phyloP scores from a whole-genome alignment of 2,797 vertebrate genomes.

The Chelon labrosus region DNA sequence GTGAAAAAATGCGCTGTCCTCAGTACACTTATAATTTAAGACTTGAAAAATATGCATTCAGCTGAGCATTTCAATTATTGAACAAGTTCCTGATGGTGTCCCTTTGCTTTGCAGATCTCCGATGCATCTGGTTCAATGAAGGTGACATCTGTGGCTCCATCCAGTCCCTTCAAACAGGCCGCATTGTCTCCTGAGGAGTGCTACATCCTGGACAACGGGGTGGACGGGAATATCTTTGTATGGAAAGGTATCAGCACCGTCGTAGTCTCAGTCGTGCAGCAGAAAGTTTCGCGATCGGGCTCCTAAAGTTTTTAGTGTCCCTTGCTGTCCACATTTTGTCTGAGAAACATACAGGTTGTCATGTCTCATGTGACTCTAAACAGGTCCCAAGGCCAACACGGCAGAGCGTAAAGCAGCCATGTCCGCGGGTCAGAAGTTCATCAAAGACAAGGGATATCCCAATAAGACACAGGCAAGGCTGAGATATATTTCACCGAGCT shows the following conservation, averaged over 20 bases:
- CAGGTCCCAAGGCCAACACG: slow-evolving; percentile 82
- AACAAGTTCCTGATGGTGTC: neutral
- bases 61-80: neutral
- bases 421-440: slow-evolving; percentile 83
- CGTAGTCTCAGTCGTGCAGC: neutral
- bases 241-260: slow-evolving; percentile 84
- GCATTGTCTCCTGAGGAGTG: slow-evolving; percentile 82
- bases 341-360: neutral
- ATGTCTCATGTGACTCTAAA: slow-evolving; percentile 13
- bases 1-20: neutral
- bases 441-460: slow-evolving; percentile 84
- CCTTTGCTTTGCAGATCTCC: slow-evolving; percentile 78
- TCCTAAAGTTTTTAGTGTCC: neutral
- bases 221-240: slow-evolving; percentile 83
- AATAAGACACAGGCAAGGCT: slow-evolving; percentile 79
- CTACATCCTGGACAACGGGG: slow-evolving; percentile 87
- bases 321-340: neutral
- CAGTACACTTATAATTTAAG: neutral
- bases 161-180: slow-evolving; percentile 86
- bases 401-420: slow-evolving; percentile 85
- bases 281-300: neutral
- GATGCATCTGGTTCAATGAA: slow-evolving; percentile 85
- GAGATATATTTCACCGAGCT: neutral
- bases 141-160: slow-evolving; percentile 70
- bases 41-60: neutral